A percentile compares a stretch with the other conserved stretches of the same genome.
Evolutionary conservation across 2,113 vertebrate species (phyloP).

Genomic region (Seriola quinqueradiata): DNA sequence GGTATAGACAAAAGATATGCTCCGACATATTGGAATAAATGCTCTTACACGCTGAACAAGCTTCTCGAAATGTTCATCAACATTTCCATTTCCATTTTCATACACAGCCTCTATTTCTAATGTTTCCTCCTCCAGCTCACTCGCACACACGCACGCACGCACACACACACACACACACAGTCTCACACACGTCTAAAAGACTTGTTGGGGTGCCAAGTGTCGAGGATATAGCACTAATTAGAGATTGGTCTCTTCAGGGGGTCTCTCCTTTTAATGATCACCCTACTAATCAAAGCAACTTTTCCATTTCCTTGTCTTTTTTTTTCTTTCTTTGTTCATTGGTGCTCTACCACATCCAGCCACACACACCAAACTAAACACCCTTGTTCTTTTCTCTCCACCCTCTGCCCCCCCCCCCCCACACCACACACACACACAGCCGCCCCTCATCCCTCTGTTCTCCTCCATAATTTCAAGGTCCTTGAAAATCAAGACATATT

Average conservation of each 20-base stretch:
- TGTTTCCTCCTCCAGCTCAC: neutral
- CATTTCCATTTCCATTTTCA: slow-evolving; percentile 22
- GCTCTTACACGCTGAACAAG: neutral
- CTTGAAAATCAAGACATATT: slow-evolving; percentile 67
- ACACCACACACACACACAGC: neutral
- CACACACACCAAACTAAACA: slow-evolving; percentile 29
- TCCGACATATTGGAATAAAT: slow-evolving; percentile 3
- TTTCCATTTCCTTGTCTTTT: slow-evolving; percentile 20
- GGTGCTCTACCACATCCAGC: slow-evolving; percentile 10
- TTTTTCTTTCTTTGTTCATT: slow-evolving; percentile 27
- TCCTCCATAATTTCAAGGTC: slow-evolving; percentile 58
- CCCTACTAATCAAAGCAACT: slow-evolving; percentile 64
- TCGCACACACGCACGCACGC: too few relatives aligned
- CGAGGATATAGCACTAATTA: slow-evolving; percentile 75
- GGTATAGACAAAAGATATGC: slow-evolving; percentile 3
- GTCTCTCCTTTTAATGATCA: slow-evolving; percentile 68
- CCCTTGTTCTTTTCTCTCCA: neutral
- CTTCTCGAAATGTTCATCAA: slow-evolving; percentile 27
- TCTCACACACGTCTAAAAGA: slow-evolving; percentile 42
- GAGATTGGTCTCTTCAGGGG: slow-evolving; percentile 65
- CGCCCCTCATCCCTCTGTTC: neutral
- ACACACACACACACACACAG: slow-evolving; percentile 15
- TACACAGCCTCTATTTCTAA: slow-evolving; percentile 33
- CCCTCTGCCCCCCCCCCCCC: neutral
- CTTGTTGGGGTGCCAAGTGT: slow-evolving; percentile 59